Evolutionary conservation across 2,113 vertebrate genomes (phyloP).

Genomic region (Oryzias woworae): DNA sequence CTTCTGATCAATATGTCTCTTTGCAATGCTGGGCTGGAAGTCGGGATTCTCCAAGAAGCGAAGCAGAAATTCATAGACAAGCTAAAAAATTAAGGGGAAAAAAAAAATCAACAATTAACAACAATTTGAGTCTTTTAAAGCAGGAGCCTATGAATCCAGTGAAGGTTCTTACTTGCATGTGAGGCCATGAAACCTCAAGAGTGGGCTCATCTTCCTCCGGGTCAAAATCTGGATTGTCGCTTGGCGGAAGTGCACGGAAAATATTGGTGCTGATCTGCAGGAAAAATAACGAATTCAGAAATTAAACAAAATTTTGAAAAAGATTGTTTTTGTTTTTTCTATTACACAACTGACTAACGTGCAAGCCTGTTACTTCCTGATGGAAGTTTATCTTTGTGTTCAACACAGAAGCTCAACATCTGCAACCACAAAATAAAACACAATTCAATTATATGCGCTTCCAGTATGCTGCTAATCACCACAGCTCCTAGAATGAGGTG

Average conservation of each 20-base stretch:
- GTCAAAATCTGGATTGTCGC: constrained; percentile 98
- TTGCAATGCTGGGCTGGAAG: constrained; percentile 96
- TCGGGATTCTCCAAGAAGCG: constrained; percentile 97
- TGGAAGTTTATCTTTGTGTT: too few species aligned
- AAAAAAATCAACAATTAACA: constrained; percentile 1
- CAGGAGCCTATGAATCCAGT: neutral
- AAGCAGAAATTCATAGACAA: constrained; percentile 98
- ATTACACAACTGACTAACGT: too few species aligned
- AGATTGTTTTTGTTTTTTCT: neutral
- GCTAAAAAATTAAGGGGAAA: constrained; percentile 71
- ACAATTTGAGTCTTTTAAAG: neutral
- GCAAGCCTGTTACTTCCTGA: too few species aligned
- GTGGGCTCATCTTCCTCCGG: constrained; percentile 98
- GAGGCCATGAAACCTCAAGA: constrained; percentile 96
- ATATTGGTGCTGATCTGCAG: constrained; percentile 93
- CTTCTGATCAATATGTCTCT: constrained; percentile 94
- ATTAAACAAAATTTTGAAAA: neutral
- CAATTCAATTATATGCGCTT: too few species aligned
- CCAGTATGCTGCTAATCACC: neutral
- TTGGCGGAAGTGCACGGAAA: constrained; percentile 95
- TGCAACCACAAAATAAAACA: too few species aligned
- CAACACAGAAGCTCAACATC: too few species aligned
- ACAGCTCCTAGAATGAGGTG: neutral
- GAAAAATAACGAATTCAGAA: constrained; percentile 23
- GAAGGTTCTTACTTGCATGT: constrained; percentile 86